A percentile compares a stretch with the other conserved stretches of the same genome.
Evolutionary conservation across 1,140 invertebrate genomes (phyloP).

Genomic region (Camponotus floridanus): DNA sequence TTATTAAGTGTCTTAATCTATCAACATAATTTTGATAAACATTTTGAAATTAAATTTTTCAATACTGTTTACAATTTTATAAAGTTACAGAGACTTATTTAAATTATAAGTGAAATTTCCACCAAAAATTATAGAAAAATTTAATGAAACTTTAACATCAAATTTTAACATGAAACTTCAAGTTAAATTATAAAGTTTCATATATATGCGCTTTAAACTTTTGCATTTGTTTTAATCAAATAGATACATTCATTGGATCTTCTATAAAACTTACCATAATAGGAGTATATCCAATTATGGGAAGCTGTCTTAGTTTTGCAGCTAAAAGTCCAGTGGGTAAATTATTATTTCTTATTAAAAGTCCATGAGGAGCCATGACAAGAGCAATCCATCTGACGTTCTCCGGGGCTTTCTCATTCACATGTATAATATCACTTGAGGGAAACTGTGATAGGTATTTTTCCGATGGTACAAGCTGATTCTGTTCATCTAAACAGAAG

Average conservation of each 20-base stretch:
- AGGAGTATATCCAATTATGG: conserved; percentile 87
- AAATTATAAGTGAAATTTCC: not conserved
- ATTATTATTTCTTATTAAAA: conserved; percentile 80
- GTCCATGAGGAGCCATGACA: conserved; percentile 82
- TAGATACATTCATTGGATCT: not conserved
- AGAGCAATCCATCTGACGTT: conserved; percentile 85
- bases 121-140: not conserved
- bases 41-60: not conserved
- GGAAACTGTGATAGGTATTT: conserved; percentile 75
- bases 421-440: conserved; percentile 81
- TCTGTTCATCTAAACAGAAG: conserved; percentile 85
- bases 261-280: conserved; percentile 85
- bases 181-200: not conserved
- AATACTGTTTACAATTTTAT: not conserved
- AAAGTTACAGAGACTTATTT: not conserved
- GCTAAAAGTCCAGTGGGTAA: conserved; percentile 81
- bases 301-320: conserved; percentile 87
- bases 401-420: conserved; percentile 80
- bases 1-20: not conserved
- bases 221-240: not conserved
- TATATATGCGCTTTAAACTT: not conserved
- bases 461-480: conserved; percentile 80
- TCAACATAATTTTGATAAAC: not conserved
- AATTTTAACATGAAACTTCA: conserved; percentile 3
- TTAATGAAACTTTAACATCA: not conserved